phyloP scores from a whole-genome alignment of 2,888 invertebrate species.

The Drosophila aldrichi region DNA sequence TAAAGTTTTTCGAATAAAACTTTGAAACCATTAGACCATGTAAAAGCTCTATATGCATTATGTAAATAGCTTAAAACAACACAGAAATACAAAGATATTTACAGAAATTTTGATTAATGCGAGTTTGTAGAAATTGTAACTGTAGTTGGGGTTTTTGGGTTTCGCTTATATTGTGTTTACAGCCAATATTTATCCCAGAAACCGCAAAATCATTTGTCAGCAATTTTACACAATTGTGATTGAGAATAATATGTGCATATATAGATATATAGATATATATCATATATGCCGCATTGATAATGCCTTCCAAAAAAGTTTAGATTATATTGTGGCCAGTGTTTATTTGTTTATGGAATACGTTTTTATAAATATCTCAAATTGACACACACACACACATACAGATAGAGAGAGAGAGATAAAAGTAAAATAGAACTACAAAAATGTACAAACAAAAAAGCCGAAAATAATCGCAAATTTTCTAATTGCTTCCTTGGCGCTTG shows the following conservation, averaged over 20 bases:
- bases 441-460: conserved; percentile 18
- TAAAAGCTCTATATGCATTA: neutral
- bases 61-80: conserved; percentile 1
- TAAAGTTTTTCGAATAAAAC: conserved; percentile 1
- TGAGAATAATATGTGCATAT: neutral
- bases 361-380: conserved; percentile 51
- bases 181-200: conserved; percentile 2
- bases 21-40: conserved; percentile 1
- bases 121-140: neutral
- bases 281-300: conserved; percentile 15
- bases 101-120: neutral
- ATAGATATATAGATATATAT: conserved; percentile 7
- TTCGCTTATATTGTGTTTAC: conserved; percentile 18
- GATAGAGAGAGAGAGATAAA: neutral
- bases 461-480: conserved; percentile 52
- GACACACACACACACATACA: conserved; percentile 24
- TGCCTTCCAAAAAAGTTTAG: conserved; percentile 13
- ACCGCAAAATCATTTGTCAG: conserved; percentile 35
- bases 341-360: conserved; percentile 47
- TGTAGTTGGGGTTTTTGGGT: neutral
- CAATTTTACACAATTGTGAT: conserved; percentile 19
- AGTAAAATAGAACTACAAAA: conserved; percentile 22
- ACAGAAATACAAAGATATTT: neutral
- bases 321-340: conserved; percentile 43
- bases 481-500: conserved; percentile 53